Evolutionary conservation across 2,797 vertebrate species (phyloP).

Genomic region (Ctenopoma kingsleyae): DNA sequence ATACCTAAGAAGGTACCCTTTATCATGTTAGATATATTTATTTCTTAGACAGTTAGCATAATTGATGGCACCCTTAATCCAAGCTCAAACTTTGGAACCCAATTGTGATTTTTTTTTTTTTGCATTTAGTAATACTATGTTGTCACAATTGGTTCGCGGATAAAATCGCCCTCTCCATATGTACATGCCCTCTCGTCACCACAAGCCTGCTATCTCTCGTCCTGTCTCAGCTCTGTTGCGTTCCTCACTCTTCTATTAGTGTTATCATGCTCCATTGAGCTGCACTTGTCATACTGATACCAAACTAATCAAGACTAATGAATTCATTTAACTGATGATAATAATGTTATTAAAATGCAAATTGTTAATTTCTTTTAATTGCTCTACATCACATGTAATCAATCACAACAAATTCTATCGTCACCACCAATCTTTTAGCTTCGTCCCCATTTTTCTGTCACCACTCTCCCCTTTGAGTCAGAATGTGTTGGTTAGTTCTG

Average conservation of each 20-base stretch:
- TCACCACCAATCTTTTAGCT: constrained; percentile 35
- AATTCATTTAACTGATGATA: constrained; percentile 93
- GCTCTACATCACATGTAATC: constrained; percentile 92
- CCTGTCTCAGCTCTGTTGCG: constrained; percentile 35
- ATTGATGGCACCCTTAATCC: background rate
- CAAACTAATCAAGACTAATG: constrained; percentile 97
- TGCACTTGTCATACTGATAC: constrained; percentile 84
- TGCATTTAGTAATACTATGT: background rate
- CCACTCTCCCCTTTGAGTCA: constrained; percentile 12
- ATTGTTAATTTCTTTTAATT: constrained; percentile 95
- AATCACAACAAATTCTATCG: constrained; percentile 80
- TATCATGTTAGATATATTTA: background rate
- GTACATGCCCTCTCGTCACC: background rate
- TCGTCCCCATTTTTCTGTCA: constrained; percentile 11
- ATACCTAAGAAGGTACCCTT: background rate
- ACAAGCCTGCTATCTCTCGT: constrained; percentile 1
- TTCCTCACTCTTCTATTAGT: constrained; percentile 74
- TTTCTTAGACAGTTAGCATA: no score
- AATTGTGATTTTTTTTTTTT: no score
- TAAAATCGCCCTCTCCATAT: background rate
- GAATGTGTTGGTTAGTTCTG: constrained; percentile 42
- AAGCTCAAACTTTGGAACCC: background rate
- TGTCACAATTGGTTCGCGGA: background rate
- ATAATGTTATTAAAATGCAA: constrained; percentile 99
- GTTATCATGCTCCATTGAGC: constrained; percentile 83